Percentiles rank a stretch among this genome's conserved stretches.
These are phyloP conservation scores for Tragopan temminckii DNA, from an alignment of 2,797 vertebrate genomes.

Conservation along the genomic window DNA sequence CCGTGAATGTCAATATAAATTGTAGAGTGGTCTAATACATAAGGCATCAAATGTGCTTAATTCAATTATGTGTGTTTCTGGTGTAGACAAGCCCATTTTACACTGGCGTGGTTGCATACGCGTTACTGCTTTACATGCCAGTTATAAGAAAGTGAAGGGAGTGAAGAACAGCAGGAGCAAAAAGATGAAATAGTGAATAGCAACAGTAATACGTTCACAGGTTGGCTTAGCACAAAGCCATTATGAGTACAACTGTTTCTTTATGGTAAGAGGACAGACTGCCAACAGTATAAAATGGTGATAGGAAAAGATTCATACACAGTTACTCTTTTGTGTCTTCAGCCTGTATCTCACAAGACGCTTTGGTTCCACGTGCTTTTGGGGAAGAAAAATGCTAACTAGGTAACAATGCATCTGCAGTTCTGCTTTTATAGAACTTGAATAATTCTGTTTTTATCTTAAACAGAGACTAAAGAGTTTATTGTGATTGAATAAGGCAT, in stretches of 20 bases:
- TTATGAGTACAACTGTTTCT: neutral
- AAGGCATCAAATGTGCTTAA: neutral
- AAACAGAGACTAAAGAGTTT: neutral
- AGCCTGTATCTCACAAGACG: neutral
- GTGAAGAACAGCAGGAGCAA: neutral
- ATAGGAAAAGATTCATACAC: neutral
- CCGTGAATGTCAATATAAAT: neutral
- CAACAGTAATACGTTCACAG: neutral
- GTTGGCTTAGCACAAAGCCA: neutral
- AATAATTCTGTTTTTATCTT: neutral
- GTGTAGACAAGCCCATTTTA: neutral
- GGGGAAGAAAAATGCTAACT: neutral
- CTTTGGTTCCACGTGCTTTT: neutral
- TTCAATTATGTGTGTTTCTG: neutral
- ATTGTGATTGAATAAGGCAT: neutral
- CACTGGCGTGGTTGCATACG: neutral
- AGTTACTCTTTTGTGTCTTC: neutral
- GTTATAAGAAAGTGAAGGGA: neutral
- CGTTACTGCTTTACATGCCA: neutral
- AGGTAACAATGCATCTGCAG: neutral
- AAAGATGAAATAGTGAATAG: neutral
- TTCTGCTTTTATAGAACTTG: neutral
- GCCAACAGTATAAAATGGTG: neutral
- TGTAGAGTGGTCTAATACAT: rapidly evolving
- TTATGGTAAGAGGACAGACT: neutral